Evolutionary conservation across 1,140 invertebrate genomes (phyloP).

Genomic region (Heliconius nattereri): DNA sequence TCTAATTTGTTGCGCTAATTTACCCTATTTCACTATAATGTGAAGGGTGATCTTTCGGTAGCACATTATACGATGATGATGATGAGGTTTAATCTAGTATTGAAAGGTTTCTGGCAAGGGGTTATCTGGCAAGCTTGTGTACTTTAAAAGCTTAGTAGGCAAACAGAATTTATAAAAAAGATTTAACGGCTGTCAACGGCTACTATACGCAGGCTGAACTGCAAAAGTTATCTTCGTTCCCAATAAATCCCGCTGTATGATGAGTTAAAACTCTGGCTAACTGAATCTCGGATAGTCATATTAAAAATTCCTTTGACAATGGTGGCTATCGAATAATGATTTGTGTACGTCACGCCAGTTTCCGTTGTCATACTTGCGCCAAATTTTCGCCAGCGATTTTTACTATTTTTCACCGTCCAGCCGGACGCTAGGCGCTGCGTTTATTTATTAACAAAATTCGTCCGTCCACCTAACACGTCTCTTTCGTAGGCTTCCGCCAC

Average conservation of each 20-base stretch:
- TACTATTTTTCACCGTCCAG: conserved; percentile 66
- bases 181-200: conserved; percentile 49
- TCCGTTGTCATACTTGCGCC: conserved; percentile 76
- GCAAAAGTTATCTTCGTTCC: conserved; percentile 38
- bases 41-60: conserved; percentile 10
- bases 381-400: conserved; percentile 71
- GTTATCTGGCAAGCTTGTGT: background rate
- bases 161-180: conserved; percentile 58
- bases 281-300: conserved; percentile 69
- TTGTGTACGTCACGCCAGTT: conserved; percentile 69
- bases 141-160: conserved; percentile 10
- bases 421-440: conserved; percentile 68
- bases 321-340: conserved; percentile 76
- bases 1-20: conserved; percentile 59
- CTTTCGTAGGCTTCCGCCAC: conserved; percentile 26
- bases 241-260: conserved; percentile 45
- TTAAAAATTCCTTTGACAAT: conserved; percentile 80
- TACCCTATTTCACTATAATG: conserved; percentile 29
- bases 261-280: conserved; percentile 56
- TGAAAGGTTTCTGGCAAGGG: no score
- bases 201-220: conserved; percentile 25
- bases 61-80: background rate
- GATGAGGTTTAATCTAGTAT: no score
- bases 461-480: conserved; percentile 69
- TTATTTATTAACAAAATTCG: conserved; percentile 81